Base-by-base conservation (phyloP, 2,797 vertebrate genomes). In the Peromyscus aztecus region DNA sequence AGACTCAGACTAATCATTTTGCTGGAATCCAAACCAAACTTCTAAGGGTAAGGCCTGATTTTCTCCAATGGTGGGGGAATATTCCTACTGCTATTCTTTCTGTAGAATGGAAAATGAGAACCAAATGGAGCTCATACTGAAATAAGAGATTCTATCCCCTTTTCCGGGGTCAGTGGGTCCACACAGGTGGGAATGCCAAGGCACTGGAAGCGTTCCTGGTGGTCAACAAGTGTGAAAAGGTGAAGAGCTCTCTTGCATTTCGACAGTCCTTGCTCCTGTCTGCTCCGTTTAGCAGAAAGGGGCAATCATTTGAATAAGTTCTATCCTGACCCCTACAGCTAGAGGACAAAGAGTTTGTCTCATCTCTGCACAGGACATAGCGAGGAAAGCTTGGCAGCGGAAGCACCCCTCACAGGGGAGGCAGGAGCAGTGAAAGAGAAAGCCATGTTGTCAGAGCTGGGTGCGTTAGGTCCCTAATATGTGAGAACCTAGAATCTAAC, bases 41-140 rank as follows among this genome's bases (percentile, higher is more conserved):
- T 93, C 40, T 67, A 71, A 94, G 23, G 6, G 13, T 86, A 6
- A 87, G 34, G 23, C 6, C 65, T 59, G 3, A 40, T 86, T 69
- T 95, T 93, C 82, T 80, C 55, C 23, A 9, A n/a, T 31, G 0
- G 10, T 1, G 23, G 9, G n/a, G 27, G 0, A 12, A 52, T 61
- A 29, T 23, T 65, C 23, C 16, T 65, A 52, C 4, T 84, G 31
- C n/a, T 23, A 77, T 27, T 90, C 27, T 89, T 84, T 40, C 59
- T 43, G 31, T 37, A 76, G 80, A 21, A 67, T 19, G 27, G 59
- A 43, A 86, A 89, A 91, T 76, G 69, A 91, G 40, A 96, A 89
- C 0, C 40, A 5, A 40, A 1, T 71, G 12, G 13, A 65, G 16
- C n/a, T 87, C 27, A 2, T 11, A 93, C 46, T 69, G 40, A 52